phyloP scores from a whole-genome alignment of 1,140 invertebrate genomes.

The Pectinophora gossypiella region DNA sequence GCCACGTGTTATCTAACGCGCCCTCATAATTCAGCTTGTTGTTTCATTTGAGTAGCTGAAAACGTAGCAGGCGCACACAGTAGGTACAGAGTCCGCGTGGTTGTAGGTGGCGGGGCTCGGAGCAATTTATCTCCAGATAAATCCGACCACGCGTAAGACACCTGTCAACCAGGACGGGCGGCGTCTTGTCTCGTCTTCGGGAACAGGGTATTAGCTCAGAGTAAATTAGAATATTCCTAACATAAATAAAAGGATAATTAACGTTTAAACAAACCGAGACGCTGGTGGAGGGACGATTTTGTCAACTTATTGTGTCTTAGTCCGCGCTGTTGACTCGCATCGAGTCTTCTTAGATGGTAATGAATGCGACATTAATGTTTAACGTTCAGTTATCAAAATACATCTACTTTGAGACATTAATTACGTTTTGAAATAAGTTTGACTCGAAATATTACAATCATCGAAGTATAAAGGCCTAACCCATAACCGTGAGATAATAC shows the following conservation, averaged over 20 bases:
- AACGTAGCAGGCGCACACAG: too few species aligned
- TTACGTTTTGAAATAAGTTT: too few species aligned
- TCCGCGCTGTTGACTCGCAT: constrained; percentile 22
- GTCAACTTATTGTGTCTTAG: constrained; percentile 41
- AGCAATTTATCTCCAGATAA: constrained; percentile 54
- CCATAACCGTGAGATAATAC: too few species aligned
- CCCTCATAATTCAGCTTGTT: too few species aligned
- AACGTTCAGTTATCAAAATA: too few species aligned
- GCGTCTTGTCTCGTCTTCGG: constrained; percentile 40
- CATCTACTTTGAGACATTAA: too few species aligned
- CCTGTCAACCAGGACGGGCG: constrained; percentile 51
- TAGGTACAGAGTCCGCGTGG: constrained; percentile 14
- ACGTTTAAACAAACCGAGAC: constrained; percentile 48
- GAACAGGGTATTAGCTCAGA: constrained; percentile 35
- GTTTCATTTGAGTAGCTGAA: too few species aligned
- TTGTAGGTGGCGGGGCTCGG: constrained; percentile 5
- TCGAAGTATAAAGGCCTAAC: too few species aligned
- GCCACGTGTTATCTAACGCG: too few species aligned
- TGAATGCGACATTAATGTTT: too few species aligned
- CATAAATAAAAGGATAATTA: constrained; percentile 63
- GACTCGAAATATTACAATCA: too few species aligned
- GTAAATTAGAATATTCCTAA: constrained; percentile 58
- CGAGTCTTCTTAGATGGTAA: too few species aligned
- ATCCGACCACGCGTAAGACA: constrained; percentile 54
- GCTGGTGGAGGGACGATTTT: constrained; percentile 43